Percentiles rank a stretch among this genome's conserved stretches.
Conservation (phyloP, 2,797 vertebrate genomes). For the Lacerta agilis region DNA sequence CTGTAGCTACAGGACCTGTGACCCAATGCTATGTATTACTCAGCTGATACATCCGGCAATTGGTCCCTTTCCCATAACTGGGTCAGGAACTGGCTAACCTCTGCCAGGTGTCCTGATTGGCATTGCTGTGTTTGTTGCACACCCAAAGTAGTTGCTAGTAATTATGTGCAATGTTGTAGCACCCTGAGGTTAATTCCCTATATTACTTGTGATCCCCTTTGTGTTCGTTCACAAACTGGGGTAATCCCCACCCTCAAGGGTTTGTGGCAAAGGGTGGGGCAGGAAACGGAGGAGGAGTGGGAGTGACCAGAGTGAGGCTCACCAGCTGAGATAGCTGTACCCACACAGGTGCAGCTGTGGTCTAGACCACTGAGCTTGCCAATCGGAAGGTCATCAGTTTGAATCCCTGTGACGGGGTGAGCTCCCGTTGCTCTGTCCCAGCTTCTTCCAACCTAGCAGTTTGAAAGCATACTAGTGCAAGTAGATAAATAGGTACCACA, state of each 20-base stretch:
- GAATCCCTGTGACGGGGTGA: too few relatives aligned
- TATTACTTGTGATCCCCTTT: not conserved
- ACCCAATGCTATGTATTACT: not conserved
- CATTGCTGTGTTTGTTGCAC: not conserved
- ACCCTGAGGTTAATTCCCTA: not conserved
- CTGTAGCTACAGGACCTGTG: not conserved
- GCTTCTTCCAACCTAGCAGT: too few relatives aligned
- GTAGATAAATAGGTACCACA: too few relatives aligned
- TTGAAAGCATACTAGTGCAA: too few relatives aligned
- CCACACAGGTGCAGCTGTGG: not conserved
- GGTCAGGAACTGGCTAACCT: constrained; percentile 8
- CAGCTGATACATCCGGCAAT: not conserved
- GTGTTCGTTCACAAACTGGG: not conserved
- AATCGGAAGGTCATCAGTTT: too few relatives aligned
- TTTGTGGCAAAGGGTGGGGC: not conserved
- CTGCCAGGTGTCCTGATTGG: not conserved
- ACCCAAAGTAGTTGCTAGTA: not conserved
- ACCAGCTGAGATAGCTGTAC: not conserved
- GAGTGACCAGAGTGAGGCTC: not conserved
- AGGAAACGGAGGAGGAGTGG: constrained; percentile 2
- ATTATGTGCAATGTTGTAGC: constrained; percentile 2
- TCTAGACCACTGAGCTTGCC: too few relatives aligned
- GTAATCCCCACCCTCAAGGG: not conserved
- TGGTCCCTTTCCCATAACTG: not conserved
- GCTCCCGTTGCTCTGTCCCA: too few relatives aligned